Conservation (phyloP, 1,140 invertebrate species). For the Pteromalus puparum region DNA sequence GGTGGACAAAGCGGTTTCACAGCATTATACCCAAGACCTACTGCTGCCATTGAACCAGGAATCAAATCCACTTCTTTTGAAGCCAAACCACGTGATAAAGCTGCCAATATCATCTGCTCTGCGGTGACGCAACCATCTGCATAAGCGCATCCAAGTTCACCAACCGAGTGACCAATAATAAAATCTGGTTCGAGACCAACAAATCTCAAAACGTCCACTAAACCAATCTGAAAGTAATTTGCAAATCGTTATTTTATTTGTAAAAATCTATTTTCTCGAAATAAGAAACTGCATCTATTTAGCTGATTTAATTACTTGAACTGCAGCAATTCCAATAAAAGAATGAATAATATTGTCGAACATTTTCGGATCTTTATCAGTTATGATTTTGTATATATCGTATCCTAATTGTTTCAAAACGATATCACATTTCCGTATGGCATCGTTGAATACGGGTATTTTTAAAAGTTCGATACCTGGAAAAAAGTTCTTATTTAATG, state of each 20-base stretch:
- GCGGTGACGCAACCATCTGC: slow-evolving; percentile 90
- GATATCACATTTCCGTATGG: slow-evolving; percentile 78
- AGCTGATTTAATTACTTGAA: slow-evolving; percentile 79
- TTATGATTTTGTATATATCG: slow-evolving; percentile 80
- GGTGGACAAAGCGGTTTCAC: slow-evolving; percentile 70
- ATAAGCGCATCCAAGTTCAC: slow-evolving; percentile 92
- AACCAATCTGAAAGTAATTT: slow-evolving; percentile 80
- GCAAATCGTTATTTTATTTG: background rate
- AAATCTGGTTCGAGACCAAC: slow-evolving; percentile 87
- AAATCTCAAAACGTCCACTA: slow-evolving; percentile 85
- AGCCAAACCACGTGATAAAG: slow-evolving; percentile 80
- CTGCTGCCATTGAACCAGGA: slow-evolving; percentile 76
- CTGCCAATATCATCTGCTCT: slow-evolving; percentile 88
- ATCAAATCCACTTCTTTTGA: slow-evolving; percentile 75
- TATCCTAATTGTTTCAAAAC: slow-evolving; percentile 78
- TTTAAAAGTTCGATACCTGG: slow-evolving; percentile 80
- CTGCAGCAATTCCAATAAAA: slow-evolving; percentile 86
- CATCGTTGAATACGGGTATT: slow-evolving; percentile 80
- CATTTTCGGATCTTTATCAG: slow-evolving; percentile 76
- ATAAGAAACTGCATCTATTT: slow-evolving; percentile 1
- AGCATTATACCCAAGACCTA: slow-evolving; percentile 71
- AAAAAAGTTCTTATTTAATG: too few species aligned
- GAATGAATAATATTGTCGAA: slow-evolving; percentile 80
- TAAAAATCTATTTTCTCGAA: background rate
- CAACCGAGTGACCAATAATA: slow-evolving; percentile 91